Percentiles rank a stretch among this genome's conserved stretches.
Conservation (phyloP, 2,797 vertebrate genomes). For the Sebastiscus tertius region DNA sequence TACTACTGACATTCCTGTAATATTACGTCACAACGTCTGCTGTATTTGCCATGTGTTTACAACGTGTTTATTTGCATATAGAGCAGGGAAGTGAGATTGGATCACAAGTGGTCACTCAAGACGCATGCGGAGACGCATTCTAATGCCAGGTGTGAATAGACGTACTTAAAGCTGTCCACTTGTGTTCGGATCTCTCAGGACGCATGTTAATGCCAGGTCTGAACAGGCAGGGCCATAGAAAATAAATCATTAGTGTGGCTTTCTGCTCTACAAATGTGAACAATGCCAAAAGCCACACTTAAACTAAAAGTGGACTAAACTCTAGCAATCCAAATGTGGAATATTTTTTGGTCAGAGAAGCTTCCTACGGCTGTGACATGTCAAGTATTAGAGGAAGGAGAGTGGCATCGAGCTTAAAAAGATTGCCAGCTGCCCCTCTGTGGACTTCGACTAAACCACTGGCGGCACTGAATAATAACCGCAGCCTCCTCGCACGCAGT, state of each 20-base stretch:
- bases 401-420: conserved; percentile 54
- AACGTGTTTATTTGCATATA: too few species aligned
- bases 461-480: conserved; percentile 32
- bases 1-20: too few species aligned
- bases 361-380: conserved; percentile 66
- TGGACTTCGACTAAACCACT: conserved; percentile 49
- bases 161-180: too few species aligned
- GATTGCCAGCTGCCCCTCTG: conserved; percentile 67
- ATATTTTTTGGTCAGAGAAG: conserved; percentile 80
- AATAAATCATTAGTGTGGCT: conserved; percentile 88
- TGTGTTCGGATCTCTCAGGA: too few species aligned
- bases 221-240: not conserved
- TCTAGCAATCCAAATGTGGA: conserved; percentile 72
- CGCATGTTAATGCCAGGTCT: too few species aligned
- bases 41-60: too few species aligned
- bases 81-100: too few species aligned
- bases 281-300: conserved; percentile 84
- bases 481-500: conserved; percentile 16
- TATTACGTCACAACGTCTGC: too few species aligned
- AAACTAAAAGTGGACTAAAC: conserved; percentile 82
- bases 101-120: too few species aligned
- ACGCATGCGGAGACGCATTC: too few species aligned
- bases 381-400: conserved; percentile 59
- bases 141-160: too few species aligned
- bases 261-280: conserved; percentile 85